Conservation (phyloP, 2,797 vertebrate genomes). For the Gastrophryne carolinensis region DNA sequence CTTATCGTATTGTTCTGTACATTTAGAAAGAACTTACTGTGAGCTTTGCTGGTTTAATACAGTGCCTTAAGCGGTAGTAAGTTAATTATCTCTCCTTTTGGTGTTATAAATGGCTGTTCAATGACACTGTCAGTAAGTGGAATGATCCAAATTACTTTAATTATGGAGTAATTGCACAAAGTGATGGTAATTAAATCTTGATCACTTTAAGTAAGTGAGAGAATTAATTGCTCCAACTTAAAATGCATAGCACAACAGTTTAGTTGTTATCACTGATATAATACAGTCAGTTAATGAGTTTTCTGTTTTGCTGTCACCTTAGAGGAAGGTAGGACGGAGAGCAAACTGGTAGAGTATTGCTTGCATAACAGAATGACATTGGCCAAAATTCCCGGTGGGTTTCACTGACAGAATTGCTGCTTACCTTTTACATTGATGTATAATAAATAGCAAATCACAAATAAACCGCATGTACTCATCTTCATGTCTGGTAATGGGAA, state of each 20-base stretch:
- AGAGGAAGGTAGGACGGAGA: conserved; percentile 68
- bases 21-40: conserved; percentile 63
- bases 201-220: conserved; percentile 98
- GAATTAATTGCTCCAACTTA: conserved; percentile 93
- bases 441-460: conserved; percentile 70
- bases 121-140: conserved; percentile 79
- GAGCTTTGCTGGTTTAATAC: conserved; percentile 61
- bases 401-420: conserved; percentile 59
- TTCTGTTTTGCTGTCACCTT: conserved; percentile 75
- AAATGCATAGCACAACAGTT: conserved; percentile 78
- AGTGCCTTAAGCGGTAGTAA: conserved; percentile 73
- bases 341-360: conserved; percentile 67
- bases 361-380: conserved; percentile 55
- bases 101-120: conserved; percentile 78
- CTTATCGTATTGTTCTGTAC: conserved; percentile 59
- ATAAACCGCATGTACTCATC: too few species aligned
- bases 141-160: conserved; percentile 96
- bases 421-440: conserved; percentile 64
- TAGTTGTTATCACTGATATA: conserved; percentile 77
- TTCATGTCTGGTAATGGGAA: too few species aligned
- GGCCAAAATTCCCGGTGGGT: conserved; percentile 73
- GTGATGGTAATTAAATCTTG: conserved; percentile 98
- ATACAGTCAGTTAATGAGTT: conserved; percentile 76
- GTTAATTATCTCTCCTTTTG: conserved; percentile 82
- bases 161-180: conserved; percentile 95